Conservation (phyloP, 2,888 invertebrate species). For the Archips xylosteana region DNA sequence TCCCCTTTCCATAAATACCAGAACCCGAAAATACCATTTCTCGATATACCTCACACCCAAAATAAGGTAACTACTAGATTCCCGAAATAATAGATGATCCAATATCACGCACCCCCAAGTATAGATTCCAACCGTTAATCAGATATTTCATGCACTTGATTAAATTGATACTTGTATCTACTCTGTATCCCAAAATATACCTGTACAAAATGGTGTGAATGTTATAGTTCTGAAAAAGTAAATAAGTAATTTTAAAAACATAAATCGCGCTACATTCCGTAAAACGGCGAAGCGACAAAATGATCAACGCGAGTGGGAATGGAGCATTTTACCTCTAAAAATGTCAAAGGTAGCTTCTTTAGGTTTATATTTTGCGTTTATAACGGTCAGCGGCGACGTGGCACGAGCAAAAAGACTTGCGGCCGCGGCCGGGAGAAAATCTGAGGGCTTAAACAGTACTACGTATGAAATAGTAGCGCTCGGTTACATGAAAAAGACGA, state of each 20-base stretch:
- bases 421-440: constrained; percentile 81
- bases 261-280: constrained; percentile 57
- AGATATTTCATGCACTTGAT: background rate
- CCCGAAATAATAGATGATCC: background rate
- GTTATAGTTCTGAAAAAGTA: background rate
- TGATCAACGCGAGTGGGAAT: constrained; percentile 70
- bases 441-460: constrained; percentile 85
- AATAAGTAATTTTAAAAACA: constrained; percentile 34
- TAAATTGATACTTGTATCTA: background rate
- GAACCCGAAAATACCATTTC: background rate
- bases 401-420: constrained; percentile 78
- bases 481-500: constrained; percentile 86
- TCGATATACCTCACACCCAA: background rate
- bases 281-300: constrained; percentile 69
- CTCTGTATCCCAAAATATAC: background rate
- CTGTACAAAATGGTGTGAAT: background rate
- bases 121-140: constrained; percentile 1
- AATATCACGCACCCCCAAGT: background rate
- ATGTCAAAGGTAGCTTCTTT: constrained; percentile 84
- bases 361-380: constrained; percentile 85
- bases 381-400: constrained; percentile 79
- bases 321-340: constrained; percentile 80
- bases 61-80: background rate
- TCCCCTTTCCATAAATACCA: background rate
- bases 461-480: constrained; percentile 84